Conservation (phyloP, 2,797 vertebrate species). For the Sebastes jordani region DNA sequence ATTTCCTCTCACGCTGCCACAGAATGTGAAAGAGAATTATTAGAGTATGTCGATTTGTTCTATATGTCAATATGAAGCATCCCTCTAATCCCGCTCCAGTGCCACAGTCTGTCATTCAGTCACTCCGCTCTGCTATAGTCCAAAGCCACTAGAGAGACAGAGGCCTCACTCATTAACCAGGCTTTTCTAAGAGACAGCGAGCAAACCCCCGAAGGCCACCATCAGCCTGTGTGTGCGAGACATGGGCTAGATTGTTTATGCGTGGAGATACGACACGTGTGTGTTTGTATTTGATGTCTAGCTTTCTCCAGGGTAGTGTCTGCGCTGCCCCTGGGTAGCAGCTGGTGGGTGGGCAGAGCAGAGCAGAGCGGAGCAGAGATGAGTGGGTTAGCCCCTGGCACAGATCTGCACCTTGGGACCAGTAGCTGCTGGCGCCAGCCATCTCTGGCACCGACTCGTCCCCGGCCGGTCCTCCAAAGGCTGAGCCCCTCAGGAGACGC, state of each 20-base stretch:
- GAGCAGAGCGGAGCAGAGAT: conserved; percentile 60
- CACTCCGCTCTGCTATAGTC: conserved; percentile 40
- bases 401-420: conserved; percentile 67
- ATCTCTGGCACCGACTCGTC: conserved; percentile 64
- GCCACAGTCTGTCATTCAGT: conserved; percentile 43
- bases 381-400: conserved; percentile 73
- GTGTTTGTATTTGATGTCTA: conserved; percentile 44
- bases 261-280: neutral
- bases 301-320: conserved; percentile 38
- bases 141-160: conserved; percentile 39
- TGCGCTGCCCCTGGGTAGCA: conserved; percentile 58
- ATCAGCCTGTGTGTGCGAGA: conserved; percentile 3
- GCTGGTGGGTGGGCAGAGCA: conserved; percentile 68
- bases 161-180: conserved; percentile 51
- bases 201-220: conserved; percentile 1
- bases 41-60: conserved; percentile 64
- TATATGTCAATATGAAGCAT: conserved; percentile 69
- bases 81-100: conserved; percentile 60
- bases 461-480: conserved; percentile 43
- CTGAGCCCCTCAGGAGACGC: conserved; percentile 43
- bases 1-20: conserved; percentile 49
- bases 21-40: conserved; percentile 65
- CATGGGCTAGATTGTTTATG: conserved; percentile 9
- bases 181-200: conserved; percentile 38
- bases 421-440: conserved; percentile 68